phyloP scores from a whole-genome alignment of 2,888 invertebrate genomes.

The Saturnia pavonia region DNA sequence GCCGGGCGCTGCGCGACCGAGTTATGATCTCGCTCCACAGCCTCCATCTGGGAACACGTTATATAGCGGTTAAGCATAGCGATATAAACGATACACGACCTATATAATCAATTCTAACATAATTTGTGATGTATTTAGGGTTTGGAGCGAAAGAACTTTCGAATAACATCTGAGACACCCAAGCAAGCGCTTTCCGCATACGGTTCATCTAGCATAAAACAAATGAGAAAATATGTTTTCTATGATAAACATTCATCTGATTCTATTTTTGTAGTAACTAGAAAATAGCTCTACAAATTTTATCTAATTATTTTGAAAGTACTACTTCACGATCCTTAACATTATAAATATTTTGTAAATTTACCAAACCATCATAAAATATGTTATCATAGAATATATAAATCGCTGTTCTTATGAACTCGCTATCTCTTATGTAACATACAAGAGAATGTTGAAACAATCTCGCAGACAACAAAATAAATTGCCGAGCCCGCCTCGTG shows the following conservation, averaged over 20 bases:
- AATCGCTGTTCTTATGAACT: background rate
- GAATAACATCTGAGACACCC: background rate
- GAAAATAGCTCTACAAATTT: background rate
- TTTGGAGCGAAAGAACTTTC: too few species aligned
- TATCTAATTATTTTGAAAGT: too few species aligned
- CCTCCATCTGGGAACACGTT: background rate
- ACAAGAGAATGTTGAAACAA: constrained; percentile 49
- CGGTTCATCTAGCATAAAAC: background rate
- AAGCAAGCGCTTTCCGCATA: background rate
- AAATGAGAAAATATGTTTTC: background rate
- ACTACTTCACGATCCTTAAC: too few species aligned
- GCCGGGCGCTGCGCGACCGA: constrained; percentile 30
- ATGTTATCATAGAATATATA: background rate
- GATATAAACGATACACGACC: background rate
- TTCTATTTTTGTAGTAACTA: background rate
- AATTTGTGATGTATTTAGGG: background rate
- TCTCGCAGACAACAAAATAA: constrained; percentile 63
- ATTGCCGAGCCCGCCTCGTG: constrained; percentile 53
- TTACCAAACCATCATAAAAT: too few species aligned
- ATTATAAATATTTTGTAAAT: too few species aligned
- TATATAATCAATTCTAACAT: background rate
- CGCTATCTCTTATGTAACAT: constrained; percentile 31
- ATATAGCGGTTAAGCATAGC: constrained; percentile 2
- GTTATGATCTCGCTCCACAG: constrained; percentile 46
- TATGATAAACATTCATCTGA: background rate